These are phyloP conservation scores for Globicephala melas DNA, from an alignment of 2,113 vertebrate species.

Conservation along the genomic window DNA sequence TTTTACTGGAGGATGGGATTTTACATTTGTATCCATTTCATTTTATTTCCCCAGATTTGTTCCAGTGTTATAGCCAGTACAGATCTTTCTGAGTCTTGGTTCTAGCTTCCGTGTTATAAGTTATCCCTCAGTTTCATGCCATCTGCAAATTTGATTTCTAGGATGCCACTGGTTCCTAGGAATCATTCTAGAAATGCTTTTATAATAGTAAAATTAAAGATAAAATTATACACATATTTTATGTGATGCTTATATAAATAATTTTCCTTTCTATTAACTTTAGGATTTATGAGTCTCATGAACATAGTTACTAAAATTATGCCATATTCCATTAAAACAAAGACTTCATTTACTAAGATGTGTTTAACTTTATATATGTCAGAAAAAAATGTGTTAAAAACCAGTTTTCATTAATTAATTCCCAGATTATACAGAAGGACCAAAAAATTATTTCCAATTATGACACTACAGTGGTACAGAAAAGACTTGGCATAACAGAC, in stretches of 20 bases:
- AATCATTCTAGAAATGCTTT: constrained; percentile 4
- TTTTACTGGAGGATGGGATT: background rate
- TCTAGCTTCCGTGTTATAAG: background rate
- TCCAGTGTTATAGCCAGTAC: background rate
- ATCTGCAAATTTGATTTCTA: background rate
- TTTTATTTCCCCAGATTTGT: background rate
- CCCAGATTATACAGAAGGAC: constrained; percentile 25
- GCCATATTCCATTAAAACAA: constrained; percentile 39
- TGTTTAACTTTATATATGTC: constrained; percentile 19
- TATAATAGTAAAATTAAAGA: constrained; percentile 18
- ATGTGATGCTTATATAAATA: background rate
- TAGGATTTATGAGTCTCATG: background rate
- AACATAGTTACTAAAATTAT: constrained; percentile 33
- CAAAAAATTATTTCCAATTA: constrained; percentile 35
- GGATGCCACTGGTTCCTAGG: background rate
- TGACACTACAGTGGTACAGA: background rate
- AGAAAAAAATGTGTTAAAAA: constrained; percentile 41
- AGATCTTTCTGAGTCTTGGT: background rate
- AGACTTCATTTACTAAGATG: constrained; percentile 32
- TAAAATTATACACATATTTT: background rate
- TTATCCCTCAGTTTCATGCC: background rate
- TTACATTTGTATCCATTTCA: background rate
- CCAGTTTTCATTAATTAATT: constrained; percentile 47
- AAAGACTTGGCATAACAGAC: constrained; percentile 37
- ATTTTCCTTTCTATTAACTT: constrained; percentile 35